phyloP scores from a whole-genome alignment of 2,888 invertebrate species.

The Drosophila yooni region DNA sequence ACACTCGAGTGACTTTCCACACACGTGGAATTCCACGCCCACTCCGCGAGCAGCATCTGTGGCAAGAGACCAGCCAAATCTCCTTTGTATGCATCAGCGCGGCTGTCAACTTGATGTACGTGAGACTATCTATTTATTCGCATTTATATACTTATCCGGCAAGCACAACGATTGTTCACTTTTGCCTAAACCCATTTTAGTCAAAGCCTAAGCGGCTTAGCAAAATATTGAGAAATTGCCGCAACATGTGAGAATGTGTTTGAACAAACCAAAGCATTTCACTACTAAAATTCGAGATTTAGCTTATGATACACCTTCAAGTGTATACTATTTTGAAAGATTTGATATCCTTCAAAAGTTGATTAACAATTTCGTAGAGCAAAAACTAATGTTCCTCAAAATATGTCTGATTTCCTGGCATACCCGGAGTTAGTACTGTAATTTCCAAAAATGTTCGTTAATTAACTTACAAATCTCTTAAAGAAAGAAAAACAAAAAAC shows the following conservation, averaged over 20 bases:
- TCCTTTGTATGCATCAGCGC: constrained; percentile 1
- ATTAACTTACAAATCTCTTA: neutral
- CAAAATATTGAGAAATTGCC: neutral
- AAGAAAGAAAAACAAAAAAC: too few relatives aligned
- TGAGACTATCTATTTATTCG: neutral
- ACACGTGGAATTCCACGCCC: neutral
- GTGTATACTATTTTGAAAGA: neutral
- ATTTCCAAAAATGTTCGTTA: neutral
- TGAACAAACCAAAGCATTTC: accelerated
- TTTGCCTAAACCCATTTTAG: neutral
- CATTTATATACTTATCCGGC: neutral
- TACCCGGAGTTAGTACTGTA: neutral
- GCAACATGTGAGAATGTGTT: neutral
- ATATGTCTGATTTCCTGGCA: neutral
- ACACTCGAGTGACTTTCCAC: constrained; percentile 6
- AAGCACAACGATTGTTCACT: neutral
- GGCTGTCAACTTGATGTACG: neutral
- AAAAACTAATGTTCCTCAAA: neutral
- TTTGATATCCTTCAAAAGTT: neutral
- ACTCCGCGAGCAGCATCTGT: neutral
- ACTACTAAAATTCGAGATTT: neutral
- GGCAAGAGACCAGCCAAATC: neutral
- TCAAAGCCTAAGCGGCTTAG: neutral
- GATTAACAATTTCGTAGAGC: neutral
- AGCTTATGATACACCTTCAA: neutral